Conservation (phyloP, 2,797 vertebrate genomes). For the Sebastes trivittatus region DNA sequence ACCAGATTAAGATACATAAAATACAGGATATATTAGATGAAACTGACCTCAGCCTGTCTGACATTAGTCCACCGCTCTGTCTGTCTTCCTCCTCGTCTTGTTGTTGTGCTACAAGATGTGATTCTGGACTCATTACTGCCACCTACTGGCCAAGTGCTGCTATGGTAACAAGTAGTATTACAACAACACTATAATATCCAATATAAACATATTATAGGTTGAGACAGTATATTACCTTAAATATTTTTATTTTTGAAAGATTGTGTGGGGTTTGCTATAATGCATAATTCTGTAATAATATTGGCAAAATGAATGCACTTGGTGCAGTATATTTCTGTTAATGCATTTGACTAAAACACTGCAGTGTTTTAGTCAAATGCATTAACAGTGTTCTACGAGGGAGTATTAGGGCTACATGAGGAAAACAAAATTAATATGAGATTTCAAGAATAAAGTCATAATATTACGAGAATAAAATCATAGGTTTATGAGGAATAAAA, state of each 20-base stretch:
- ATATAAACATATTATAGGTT: neutral
- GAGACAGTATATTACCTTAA: neutral
- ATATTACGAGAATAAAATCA: too few species aligned
- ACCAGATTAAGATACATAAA: neutral
- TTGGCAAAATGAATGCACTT: neutral
- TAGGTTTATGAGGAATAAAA: too few species aligned
- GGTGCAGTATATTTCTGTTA: neutral
- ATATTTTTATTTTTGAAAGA: neutral
- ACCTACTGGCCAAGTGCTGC: conserved; percentile 12
- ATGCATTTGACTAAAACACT: neutral
- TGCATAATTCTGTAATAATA: neutral
- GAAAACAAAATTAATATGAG: too few species aligned
- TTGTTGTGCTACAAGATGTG: neutral
- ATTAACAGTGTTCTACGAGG: neutral
- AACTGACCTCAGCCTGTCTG: neutral
- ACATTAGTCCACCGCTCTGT: neutral
- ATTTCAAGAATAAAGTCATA: too few species aligned
- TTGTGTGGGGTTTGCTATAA: neutral
- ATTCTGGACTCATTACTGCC: conserved; percentile 13
- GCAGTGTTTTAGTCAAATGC: neutral
- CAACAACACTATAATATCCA: neutral
- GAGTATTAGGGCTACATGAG: too few species aligned
- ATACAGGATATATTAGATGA: accelerated
- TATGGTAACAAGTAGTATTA: neutral
- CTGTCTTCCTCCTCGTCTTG: conserved; percentile 1